phyloP scores from a whole-genome alignment of 2,888 invertebrate genomes.

The Thelaira solivaga region DNA sequence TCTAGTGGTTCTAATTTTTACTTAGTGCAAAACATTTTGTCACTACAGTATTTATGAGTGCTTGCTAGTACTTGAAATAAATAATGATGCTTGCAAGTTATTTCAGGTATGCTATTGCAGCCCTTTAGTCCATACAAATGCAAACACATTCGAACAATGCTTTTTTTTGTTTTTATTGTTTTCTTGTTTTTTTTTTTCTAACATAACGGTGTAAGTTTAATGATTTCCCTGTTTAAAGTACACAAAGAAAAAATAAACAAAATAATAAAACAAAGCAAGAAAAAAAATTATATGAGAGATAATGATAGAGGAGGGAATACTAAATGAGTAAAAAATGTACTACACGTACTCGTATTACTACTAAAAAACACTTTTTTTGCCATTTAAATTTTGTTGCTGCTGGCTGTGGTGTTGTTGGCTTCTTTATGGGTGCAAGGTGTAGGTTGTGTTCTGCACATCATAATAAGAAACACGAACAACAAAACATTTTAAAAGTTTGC shows the following conservation, averaged over 20 bases:
- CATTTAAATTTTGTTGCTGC: constrained; percentile 16
- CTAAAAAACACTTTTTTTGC: constrained; percentile 4
- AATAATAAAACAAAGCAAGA: no score
- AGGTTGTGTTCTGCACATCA: constrained; percentile 38
- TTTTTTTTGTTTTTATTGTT: neutral
- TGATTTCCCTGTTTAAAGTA: constrained; percentile 54
- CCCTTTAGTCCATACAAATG: no score
- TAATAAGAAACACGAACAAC: constrained; percentile 24
- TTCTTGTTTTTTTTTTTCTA: constrained; percentile 2
- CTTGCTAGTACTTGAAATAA: no score
- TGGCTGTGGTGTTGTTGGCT: neutral
- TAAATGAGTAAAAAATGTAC: constrained; percentile 23
- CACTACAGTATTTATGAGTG: no score
- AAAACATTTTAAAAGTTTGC: constrained; percentile 60
- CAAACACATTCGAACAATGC: neutral
- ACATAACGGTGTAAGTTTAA: constrained; percentile 53
- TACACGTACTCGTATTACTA: neutral
- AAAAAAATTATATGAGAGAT: constrained; percentile 33
- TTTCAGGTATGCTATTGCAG: no score
- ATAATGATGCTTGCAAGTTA: no score
- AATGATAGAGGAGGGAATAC: constrained; percentile 53
- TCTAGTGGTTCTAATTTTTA: no score
- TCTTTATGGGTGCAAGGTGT: constrained; percentile 26
- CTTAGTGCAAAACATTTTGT: no score
- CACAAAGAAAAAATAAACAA: constrained; percentile 5